phyloP scores from a whole-genome alignment of 2,797 vertebrate genomes.

The Helostoma temminkii region DNA sequence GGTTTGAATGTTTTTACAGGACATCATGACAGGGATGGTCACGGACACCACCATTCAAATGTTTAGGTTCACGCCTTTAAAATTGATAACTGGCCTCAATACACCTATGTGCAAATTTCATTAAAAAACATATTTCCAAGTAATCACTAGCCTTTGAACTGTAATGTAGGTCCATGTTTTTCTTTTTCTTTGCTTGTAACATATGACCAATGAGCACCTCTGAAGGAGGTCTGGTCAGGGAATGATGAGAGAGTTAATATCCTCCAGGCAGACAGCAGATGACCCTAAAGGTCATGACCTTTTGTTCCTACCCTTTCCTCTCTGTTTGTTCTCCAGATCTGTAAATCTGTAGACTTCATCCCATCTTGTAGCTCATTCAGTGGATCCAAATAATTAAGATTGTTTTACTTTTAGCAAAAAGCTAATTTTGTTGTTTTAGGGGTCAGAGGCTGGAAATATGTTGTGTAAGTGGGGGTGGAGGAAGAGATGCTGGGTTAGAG shows the following conservation, averaged over 20 bases:
- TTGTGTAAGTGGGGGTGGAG: not conserved
- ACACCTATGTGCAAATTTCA: too few relatives aligned
- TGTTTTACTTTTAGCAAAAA: not conserved
- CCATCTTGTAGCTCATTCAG: conserved; percentile 26
- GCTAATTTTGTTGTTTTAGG: not conserved
- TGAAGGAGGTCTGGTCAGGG: conserved; percentile 33
- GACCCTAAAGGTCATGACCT: conserved; percentile 63
- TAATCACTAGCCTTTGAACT: too few relatives aligned
- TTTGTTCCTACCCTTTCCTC: conserved; percentile 68
- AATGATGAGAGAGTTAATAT: not conserved
- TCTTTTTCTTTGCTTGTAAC: conserved; percentile 18
- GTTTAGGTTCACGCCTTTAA: too few relatives aligned
- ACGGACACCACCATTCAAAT: too few relatives aligned
- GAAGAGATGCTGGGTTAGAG: conserved; percentile 1
- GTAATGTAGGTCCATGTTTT: not conserved
- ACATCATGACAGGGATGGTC: conserved; percentile 20
- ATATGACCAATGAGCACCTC: conserved; percentile 34
- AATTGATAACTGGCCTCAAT: too few relatives aligned
- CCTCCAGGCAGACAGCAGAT: conserved; percentile 39
- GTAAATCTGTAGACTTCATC: conserved; percentile 48
- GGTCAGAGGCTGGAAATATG: conserved; percentile 4
- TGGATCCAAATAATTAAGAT: too few relatives aligned
- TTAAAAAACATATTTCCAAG: too few relatives aligned
- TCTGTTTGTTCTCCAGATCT: conserved; percentile 37
- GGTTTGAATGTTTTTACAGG: conserved; percentile 50